Evolutionary conservation across 1,140 invertebrate genomes (phyloP).

Genomic region (Hylyphantes graminicola): DNA sequence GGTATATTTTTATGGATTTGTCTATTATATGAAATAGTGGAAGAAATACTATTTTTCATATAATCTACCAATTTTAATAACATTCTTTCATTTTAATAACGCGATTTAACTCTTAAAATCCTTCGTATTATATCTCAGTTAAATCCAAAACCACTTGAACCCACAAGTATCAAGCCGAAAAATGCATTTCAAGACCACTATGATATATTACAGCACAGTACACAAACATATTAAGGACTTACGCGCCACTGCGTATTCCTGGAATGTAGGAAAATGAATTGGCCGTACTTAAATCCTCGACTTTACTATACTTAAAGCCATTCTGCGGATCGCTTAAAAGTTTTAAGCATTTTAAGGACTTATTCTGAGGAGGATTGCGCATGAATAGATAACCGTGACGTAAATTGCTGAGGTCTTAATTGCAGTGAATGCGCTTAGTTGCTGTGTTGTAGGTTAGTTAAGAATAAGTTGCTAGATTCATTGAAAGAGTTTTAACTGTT

Average conservation of each 20-base stretch:
- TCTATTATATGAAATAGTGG: too few species aligned
- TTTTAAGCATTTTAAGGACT: constrained; percentile 37
- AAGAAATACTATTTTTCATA: too few species aligned
- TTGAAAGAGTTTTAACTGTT: too few species aligned
- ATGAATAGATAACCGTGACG: constrained; percentile 24
- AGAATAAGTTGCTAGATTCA: too few species aligned
- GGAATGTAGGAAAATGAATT: constrained; percentile 41
- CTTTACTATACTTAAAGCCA: constrained; percentile 34
- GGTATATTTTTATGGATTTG: too few species aligned
- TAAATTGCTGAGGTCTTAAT: not conserved
- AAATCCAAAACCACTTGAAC: too few species aligned
- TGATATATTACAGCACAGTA: not conserved
- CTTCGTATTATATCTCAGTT: too few species aligned
- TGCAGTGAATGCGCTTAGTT: not conserved
- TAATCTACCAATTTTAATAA: too few species aligned
- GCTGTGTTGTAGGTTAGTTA: too few species aligned
- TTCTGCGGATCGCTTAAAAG: constrained; percentile 35
- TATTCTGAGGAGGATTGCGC: not conserved
- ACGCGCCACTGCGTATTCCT: not conserved
- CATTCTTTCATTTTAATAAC: too few species aligned
- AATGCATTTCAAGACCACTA: not conserved
- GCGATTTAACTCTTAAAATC: too few species aligned
- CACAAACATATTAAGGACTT: constrained; percentile 11
- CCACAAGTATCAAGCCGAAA: too few species aligned
- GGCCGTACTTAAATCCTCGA: constrained; percentile 16